Base-by-base conservation (phyloP, 2,888 invertebrate genomes). In the Euclidia mi region DNA sequence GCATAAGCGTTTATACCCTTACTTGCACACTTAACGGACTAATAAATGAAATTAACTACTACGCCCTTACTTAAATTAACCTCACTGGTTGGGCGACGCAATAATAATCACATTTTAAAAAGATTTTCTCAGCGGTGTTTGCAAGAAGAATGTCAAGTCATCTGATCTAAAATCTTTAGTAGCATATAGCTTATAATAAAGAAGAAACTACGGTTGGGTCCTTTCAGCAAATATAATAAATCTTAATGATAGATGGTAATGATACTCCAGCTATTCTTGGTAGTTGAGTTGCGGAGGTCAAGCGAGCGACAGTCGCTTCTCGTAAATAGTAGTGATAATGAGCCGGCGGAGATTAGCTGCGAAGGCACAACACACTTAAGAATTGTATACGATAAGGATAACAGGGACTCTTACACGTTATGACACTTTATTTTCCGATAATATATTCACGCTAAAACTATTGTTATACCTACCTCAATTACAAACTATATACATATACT, bases 1-100 rank as follows among this genome's bases (percentile, higher is more conserved):
- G 43, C 38, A 57, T 49, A 65, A 38, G 52, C 50, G 28, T 61
- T 56, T 65, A 58, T 56, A 55, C 53, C 42, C 51, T 69, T 32
- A 52, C 35, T 41, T 37, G 32, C 48, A 48, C 25, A 35, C 17
- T 44, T 40, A 35, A 29, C 10, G 20, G 15, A 10, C 37, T 15
- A 40, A 31, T 38, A 17, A 38, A 29, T 47, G 12, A 17, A 48
- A 37, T 48, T 31, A 31, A 37, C 17, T 31, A 3, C 12, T 29
- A 47, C 4, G 1, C 2, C 11, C 9, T 11, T 12, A 11, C 29
- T 31, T n/a, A n/a, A n/a, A n/a, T n/a, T n/a, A n/a, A n/a, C n/a
- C n/a, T n/a, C n/a, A n/a, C n/a, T n/a, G n/a, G 29, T 18, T 17
- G 17, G 9, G 29, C 18, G 1, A 34, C 2, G 28, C 9, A 41